Base-by-base conservation (phyloP, 1,140 invertebrate genomes). In the Neelides sp. region DNA sequence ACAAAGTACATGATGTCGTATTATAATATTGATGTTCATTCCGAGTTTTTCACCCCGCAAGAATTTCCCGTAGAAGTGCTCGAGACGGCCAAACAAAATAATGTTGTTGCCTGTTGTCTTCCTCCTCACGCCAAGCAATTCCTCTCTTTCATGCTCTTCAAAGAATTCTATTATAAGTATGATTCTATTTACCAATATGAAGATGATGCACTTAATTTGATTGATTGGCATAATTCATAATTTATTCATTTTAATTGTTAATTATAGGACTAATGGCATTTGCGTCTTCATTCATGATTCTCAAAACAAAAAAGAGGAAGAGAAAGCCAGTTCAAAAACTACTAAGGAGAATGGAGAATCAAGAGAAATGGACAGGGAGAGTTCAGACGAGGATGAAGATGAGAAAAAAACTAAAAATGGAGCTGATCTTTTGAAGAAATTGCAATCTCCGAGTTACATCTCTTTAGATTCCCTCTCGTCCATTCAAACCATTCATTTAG, bases 41-140 rank as follows among this genome's bases (percentile, higher is more conserved):
- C 75, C 15, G 78, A 78, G 58, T 75, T 77, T 17, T 83, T 83
- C 64, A 83, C 80, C 40, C 80, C 80, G 13, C 70, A 76, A 55
- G 82, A 84, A 68, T 83, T 80, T 65, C 79, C 83, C 69, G 78
- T 75, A 7, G 58, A 60, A 35, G 54, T 60, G 35, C 40, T 60
- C 24, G 54, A 60, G 24, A 44, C 48, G 19, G 52, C 58, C 4
- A 55, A 55, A 43, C 34, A 42, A 4, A 24, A 57, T 35, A 55
- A 61, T 42, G 53, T 61, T 5, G 46, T 61, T 24, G 26, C 55
- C 5, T 61, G 59, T 27, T 61, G 59, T 43, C 41, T 61, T 15
- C 52, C 55, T 10, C 52, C 55, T 13, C 36, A 45, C 12, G 50
- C 55, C 1, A 60, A 59, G 23, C 49, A 66, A 59, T 56, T 61